These are phyloP conservation scores for Cherax destructor DNA, from an alignment of 1,140 invertebrate species.

Conservation along the genomic window DNA sequence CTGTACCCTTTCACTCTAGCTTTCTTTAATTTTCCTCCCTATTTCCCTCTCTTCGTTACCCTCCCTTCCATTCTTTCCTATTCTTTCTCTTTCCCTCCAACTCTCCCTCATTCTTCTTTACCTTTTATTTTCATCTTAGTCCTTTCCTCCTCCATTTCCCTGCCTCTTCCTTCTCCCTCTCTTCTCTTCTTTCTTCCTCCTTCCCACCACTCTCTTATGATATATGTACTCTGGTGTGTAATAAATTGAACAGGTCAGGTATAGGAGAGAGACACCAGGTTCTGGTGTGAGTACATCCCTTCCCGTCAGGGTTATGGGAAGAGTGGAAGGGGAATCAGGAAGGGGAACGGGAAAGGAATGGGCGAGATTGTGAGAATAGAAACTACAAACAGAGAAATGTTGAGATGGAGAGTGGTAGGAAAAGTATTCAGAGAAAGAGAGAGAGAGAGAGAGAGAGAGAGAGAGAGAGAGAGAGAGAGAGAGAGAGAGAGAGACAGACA, in stretches of 20 bases:
- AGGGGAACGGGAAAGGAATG: background rate
- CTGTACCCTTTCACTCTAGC: too few species aligned
- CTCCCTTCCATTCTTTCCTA: background rate
- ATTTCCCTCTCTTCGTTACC: too few species aligned
- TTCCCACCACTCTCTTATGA: background rate
- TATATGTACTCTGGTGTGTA: background rate
- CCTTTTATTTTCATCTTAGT: background rate
- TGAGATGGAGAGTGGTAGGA: background rate
- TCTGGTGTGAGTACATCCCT: background rate
- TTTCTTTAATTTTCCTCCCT: too few species aligned
- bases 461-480: constrained; percentile 4
- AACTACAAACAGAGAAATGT: background rate
- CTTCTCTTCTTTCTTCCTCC: background rate
- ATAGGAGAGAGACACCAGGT: background rate
- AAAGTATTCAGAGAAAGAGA: background rate
- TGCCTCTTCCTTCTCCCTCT: background rate
- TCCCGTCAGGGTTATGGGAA: background rate
- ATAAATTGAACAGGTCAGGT: constrained; percentile 5
- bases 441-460: background rate
- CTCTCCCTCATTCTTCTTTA: background rate
- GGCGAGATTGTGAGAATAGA: background rate
- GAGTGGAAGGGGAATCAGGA: background rate
- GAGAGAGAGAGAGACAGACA: background rate
- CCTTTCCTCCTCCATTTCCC: background rate
- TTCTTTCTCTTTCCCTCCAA: background rate